phyloP scores from a whole-genome alignment of 2,888 invertebrate genomes.

The Ryuthela nishihirai region DNA sequence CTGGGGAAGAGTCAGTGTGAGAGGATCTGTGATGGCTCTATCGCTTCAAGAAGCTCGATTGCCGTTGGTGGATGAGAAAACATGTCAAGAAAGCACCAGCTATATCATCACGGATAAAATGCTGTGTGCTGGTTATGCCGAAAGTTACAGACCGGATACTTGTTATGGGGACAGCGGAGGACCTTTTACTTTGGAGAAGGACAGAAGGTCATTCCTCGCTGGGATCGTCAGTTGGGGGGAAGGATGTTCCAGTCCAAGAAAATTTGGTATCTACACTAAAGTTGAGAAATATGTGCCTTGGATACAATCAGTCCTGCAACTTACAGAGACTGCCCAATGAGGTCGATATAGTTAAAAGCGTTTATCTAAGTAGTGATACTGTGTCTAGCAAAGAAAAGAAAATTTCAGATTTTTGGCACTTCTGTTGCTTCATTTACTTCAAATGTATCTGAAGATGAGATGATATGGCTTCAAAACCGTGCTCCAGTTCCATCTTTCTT shows the following conservation, averaged over 20 bases:
- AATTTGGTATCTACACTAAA: constrained; percentile 43
- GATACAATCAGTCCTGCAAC: constrained; percentile 33
- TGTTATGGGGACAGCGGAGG: constrained; percentile 43
- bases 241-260: constrained; percentile 41
- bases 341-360: too few species aligned
- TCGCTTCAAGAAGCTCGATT: constrained; percentile 40
- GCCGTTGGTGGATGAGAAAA: constrained; percentile 36
- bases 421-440: too few species aligned
- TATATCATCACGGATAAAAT: constrained; percentile 40
- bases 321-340: too few species aligned
- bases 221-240: constrained; percentile 44
- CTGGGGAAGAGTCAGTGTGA: constrained; percentile 41
- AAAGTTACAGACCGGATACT: constrained; percentile 40
- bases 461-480: too few species aligned
- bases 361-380: too few species aligned
- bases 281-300: constrained; percentile 42
- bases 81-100: constrained; percentile 34
- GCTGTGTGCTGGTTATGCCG: constrained; percentile 43
- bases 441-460: too few species aligned
- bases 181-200: constrained; percentile 35
- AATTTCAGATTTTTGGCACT: too few species aligned
- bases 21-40: constrained; percentile 30
- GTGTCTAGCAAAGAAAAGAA: too few species aligned
- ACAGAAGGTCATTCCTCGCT: constrained; percentile 37
- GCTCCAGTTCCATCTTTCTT: too few species aligned